phyloP scores from a whole-genome alignment of 2,888 invertebrate species.

The Eilema griseolum region DNA sequence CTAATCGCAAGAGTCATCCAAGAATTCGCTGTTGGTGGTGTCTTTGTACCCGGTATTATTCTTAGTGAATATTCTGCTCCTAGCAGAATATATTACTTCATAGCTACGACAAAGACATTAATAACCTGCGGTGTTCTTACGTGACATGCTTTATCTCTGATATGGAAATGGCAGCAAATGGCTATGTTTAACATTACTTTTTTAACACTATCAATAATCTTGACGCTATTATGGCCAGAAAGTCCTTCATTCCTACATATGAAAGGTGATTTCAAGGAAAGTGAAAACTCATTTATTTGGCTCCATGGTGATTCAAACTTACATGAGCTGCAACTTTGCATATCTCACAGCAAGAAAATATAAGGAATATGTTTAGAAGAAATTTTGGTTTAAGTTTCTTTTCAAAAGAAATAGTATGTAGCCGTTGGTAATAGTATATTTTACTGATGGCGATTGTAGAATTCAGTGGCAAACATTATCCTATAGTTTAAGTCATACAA shows the following conservation, averaged over 20 bases:
- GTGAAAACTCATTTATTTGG: constrained; percentile 56
- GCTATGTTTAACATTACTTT: too few species aligned
- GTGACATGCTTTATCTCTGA: constrained; percentile 56
- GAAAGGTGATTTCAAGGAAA: constrained; percentile 53
- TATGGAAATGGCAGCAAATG: too few species aligned
- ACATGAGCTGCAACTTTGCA: too few species aligned
- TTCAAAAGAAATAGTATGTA: constrained; percentile 56
- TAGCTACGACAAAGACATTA: constrained; percentile 52
- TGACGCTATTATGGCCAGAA: too few species aligned
- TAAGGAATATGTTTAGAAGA: constrained; percentile 12
- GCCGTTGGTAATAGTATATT: constrained; percentile 40
- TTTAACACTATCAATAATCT: too few species aligned
- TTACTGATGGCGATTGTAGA: constrained; percentile 53
- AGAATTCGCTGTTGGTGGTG: constrained; percentile 54
- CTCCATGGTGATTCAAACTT: constrained; percentile 47
- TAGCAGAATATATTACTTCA: constrained; percentile 59
- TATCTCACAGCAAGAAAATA: constrained; percentile 38
- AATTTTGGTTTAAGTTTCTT: constrained; percentile 37
- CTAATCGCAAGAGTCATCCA: constrained; percentile 58
- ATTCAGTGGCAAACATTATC: constrained; percentile 57
- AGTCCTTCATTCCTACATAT: too few species aligned
- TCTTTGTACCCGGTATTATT: constrained; percentile 54
- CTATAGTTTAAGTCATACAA: constrained; percentile 56
- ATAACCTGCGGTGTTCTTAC: constrained; percentile 52
- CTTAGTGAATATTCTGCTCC: constrained; percentile 61